Base-by-base conservation (phyloP, 37 sponge, comb jelly and placozoan genomes). In the Amphimedon queenslandica region DNA sequence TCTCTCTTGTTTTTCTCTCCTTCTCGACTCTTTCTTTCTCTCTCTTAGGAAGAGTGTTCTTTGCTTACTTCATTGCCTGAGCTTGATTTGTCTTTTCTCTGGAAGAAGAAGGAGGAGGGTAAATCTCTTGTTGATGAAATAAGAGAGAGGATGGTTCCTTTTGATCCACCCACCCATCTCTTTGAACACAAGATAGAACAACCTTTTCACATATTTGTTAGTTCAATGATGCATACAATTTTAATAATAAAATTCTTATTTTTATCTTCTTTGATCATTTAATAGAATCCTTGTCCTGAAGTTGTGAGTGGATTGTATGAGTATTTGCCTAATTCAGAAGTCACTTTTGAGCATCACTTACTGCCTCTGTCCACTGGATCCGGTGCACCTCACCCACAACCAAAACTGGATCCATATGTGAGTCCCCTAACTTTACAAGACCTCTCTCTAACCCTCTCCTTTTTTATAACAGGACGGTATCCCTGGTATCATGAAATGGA, bases 401-500 rank as follows among this genome's bases (percentile, higher is more conserved):
- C 51, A 30, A 68, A 27, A 65, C 35, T 84, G 18, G 73, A 84
- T 56, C 74, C 73, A 24, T 38, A 72, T 40, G 85, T 84, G 66
- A n/a, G n/a, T n/a, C n/a, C n/a, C n/a, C n/a, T n/a, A n/a, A n/a
- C n/a, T n/a, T n/a, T n/a, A n/a, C n/a, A n/a, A n/a, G n/a, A n/a
- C n/a, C n/a, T n/a, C n/a, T n/a, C n/a, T n/a, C n/a, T n/a, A n/a
- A n/a, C n/a, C 16, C 16, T 32, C 21, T 39, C 4, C 4, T 5
- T 31, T 34, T 61, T 3, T 25, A 32, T 42, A 55, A 1, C 56
- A 85, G 86, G 80, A 79, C 1, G 64, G 73, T 28, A 85, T 85
- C 34, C 75, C 86, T 20, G 86, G 71, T 23, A 20, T 85, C 36
- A 85, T 85, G 86, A 53, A 73, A 1, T 85, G 86, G 86, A 85